Evolutionary conservation across 2,888 invertebrate genomes (phyloP).

Genomic region (Parthenolecanium corni): DNA sequence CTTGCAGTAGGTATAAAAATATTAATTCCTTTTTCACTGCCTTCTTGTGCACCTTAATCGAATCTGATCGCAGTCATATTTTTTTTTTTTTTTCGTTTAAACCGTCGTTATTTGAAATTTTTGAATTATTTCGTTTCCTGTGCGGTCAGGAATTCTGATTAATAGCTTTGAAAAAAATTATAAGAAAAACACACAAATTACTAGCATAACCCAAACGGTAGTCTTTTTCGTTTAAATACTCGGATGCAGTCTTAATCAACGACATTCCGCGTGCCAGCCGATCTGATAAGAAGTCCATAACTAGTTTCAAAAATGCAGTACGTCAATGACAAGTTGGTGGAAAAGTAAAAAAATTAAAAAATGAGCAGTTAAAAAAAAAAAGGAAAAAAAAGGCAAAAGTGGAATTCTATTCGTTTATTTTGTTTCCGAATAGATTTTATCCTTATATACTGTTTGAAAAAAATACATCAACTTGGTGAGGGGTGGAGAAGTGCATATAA

Average conservation of each 20-base stretch:
- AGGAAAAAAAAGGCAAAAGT: neutral
- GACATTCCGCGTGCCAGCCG: slow-evolving; percentile 8
- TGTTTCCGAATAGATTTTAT: too few relatives aligned
- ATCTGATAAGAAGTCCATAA: neutral
- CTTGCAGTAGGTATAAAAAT: too few relatives aligned
- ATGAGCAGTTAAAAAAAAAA: neutral
- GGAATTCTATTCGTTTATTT: neutral
- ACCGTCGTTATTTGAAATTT: slow-evolving; percentile 14
- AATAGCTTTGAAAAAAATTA: neutral
- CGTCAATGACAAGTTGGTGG: slow-evolving; percentile 3
- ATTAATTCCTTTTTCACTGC: too few relatives aligned
- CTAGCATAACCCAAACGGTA: slow-evolving; percentile 1
- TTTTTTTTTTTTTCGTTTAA: neutral
- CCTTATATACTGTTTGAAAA: too few relatives aligned
- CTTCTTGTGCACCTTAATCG: too few relatives aligned
- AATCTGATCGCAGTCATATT: too few relatives aligned
- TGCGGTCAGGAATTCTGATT: slow-evolving; percentile 18
- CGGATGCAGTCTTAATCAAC: slow-evolving; percentile 21
- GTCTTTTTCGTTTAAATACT: neutral
- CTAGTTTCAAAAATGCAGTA: slow-evolving; percentile 5
- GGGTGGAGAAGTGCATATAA: too few relatives aligned
- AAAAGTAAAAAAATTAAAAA: neutral
- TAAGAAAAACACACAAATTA: slow-evolving; percentile 10
- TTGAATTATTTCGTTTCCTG: slow-evolving; percentile 13
- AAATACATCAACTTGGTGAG: too few relatives aligned